These are phyloP conservation scores for Andricus grossulariae DNA, from an alignment of 1,140 invertebrate species.

Conservation along the genomic window DNA sequence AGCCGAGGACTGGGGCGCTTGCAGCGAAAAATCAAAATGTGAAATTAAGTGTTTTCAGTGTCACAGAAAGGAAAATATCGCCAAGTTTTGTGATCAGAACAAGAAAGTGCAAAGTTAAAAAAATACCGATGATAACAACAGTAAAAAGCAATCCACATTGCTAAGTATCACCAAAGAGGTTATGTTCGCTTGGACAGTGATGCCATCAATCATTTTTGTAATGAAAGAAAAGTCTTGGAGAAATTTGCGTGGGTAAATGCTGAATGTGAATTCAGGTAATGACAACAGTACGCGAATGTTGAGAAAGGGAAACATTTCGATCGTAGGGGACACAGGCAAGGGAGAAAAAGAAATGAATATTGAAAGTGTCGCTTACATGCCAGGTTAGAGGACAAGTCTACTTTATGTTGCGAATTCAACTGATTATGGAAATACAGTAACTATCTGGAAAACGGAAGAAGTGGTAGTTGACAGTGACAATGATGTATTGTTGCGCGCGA, in stretches of 20 bases:
- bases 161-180: too few species aligned
- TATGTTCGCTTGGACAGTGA: slow-evolving; percentile 51
- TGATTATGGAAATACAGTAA: slow-evolving; percentile 39
- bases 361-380: slow-evolving; percentile 36
- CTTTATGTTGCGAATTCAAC: slow-evolving; percentile 39
- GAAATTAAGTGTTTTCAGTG: too few species aligned
- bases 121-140: too few species aligned
- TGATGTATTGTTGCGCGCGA: slow-evolving; percentile 10
- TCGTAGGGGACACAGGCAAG: neutral
- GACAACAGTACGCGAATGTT: slow-evolving; percentile 34
- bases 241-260: slow-evolving; percentile 25
- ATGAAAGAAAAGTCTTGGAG: slow-evolving; percentile 40
- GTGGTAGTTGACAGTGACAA: slow-evolving; percentile 36
- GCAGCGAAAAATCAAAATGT: too few species aligned
- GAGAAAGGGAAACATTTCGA: slow-evolving; percentile 38
- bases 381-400: slow-evolving; percentile 44
- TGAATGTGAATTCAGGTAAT: slow-evolving; percentile 39
- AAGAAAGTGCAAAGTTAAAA: too few species aligned
- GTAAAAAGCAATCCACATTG: too few species aligned
- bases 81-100: too few species aligned
- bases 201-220: slow-evolving; percentile 42
- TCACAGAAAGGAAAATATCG: too few species aligned
- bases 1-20: too few species aligned
- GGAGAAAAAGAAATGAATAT: slow-evolving; percentile 37
- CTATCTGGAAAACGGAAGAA: slow-evolving; percentile 36